Evolutionary conservation across 2,888 invertebrate species (phyloP), one percentile per base, ranked within the genome.

Genomic region (Machimus atricapillus): DNA sequence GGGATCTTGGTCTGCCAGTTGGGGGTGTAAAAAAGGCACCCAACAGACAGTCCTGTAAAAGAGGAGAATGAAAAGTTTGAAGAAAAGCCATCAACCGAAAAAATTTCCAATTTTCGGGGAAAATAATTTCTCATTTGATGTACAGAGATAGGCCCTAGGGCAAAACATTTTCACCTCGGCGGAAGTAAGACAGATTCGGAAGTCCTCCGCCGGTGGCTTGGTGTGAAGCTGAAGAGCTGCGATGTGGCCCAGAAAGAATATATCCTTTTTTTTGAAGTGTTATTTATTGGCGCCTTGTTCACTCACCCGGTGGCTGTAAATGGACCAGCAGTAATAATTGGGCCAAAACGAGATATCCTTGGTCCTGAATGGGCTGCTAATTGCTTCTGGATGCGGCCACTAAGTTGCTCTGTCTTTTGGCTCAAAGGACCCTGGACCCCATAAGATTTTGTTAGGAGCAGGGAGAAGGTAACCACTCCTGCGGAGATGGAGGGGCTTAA

Each of bases 71-170:
- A 82, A 66, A 82, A 82, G 82, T 82, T 82, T 56, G 34, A 58
- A 58, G 58, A 82, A 66, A 82, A 82, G 56, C 66, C 82, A 82
- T 82, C 82, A 58, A 82, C 52, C 82, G 82, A 82, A 82, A 58
- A 82, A 82, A 58, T 82, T 82, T 37, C 37, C 82, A 58, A 82
- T 82, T 82, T 82, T 58, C 82, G 40, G 9, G 14, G 58, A 58
- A 82, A 82, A 19, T 82, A 58, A 58, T 82, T 82, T 56, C 58
- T 58, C 37, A 58, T 82, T 81, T 81, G 52, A 52, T 52, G n/a
- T 52, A 58, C 34, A 81, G n/a, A 81, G 14, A 82, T 46, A 78
- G 76, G 34, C 19, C 66, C 14, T 19, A 76, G 14, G 40, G 76
- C 76, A 37, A 76, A 34, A 76, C 37, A 66, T 66, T 66, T 66